These are phyloP conservation scores for Limnephilus rhombicus DNA, from an alignment of 2,888 invertebrate genomes.

Conservation along the genomic window DNA sequence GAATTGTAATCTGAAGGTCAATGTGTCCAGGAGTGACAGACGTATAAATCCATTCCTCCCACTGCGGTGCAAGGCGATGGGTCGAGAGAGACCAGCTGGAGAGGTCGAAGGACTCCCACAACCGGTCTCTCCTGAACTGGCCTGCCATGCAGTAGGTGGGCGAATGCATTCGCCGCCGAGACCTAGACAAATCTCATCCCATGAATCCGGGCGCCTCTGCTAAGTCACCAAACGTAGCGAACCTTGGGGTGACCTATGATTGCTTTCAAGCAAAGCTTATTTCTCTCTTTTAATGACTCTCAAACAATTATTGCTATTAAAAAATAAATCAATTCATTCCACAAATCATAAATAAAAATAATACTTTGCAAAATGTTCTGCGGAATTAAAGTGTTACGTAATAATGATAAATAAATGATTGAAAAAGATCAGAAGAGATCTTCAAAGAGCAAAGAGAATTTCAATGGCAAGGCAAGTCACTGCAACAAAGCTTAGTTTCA, in stretches of 20 bases:
- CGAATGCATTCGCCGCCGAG: no score
- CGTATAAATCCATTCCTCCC: no score
- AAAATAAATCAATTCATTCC: not conserved
- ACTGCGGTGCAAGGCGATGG: no score
- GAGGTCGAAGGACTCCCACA: no score
- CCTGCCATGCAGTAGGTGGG: no score
- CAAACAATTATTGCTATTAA: not conserved
- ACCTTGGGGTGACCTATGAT: not conserved
- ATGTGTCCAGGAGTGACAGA: no score
- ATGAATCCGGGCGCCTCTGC: no score
- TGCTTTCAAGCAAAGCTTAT: not conserved
- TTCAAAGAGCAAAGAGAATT: not conserved
- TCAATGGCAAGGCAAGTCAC: slow-evolving; percentile 3
- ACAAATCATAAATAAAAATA: not conserved
- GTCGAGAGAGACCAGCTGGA: no score
- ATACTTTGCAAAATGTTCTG: not conserved
- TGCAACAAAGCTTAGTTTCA: slow-evolving; percentile 3
- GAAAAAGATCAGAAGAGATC: not conserved
- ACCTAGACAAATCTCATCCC: no score
- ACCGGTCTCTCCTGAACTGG: no score
- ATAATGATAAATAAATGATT: not conserved
- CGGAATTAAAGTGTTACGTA: not conserved
- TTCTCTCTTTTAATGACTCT: not conserved
- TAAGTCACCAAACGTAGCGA: no score
- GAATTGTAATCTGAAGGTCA: no score